Evolutionary conservation across 2,888 invertebrate genomes (phyloP).

Genomic region (Lacanobia wlatinum): DNA sequence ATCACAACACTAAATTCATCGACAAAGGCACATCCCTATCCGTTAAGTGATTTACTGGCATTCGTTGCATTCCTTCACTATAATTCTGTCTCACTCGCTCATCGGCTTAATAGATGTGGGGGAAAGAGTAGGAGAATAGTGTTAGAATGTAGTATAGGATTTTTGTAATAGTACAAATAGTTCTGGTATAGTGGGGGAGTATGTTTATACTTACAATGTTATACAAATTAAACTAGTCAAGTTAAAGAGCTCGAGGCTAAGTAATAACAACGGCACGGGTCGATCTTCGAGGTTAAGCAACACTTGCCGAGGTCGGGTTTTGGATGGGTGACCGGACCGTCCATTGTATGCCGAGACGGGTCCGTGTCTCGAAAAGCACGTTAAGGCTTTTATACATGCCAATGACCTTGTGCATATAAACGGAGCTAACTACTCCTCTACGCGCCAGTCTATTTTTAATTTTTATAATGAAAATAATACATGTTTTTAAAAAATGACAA

Average conservation of each 20-base stretch:
- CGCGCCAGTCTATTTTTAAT: too few species aligned
- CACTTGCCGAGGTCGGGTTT: neutral
- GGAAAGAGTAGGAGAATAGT: slow-evolving; percentile 16
- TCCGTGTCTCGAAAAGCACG: too few species aligned
- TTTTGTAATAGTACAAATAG: slow-evolving; percentile 39
- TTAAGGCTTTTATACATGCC: too few species aligned
- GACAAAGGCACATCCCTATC: slow-evolving; percentile 59
- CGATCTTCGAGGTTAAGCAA: neutral
- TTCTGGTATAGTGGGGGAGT: neutral
- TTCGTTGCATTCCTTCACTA: slow-evolving; percentile 35
- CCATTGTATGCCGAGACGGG: too few species aligned
- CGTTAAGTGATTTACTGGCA: slow-evolving; percentile 62
- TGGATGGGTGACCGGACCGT: neutral
- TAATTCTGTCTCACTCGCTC: slow-evolving; percentile 28
- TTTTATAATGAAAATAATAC: too few species aligned
- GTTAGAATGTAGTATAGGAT: slow-evolving; percentile 20
- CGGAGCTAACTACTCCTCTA: too few species aligned
- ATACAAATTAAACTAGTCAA: neutral
- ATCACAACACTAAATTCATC: slow-evolving; percentile 53
- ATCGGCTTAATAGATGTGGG: neutral
- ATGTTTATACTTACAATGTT: slow-evolving; percentile 12
- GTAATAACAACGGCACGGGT: neutral
- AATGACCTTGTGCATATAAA: too few species aligned
- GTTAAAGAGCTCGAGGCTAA: neutral
- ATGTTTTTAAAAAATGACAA: too few species aligned